These are phyloP conservation scores for Agonopterix subpropinquella DNA, from an alignment of 2,888 invertebrate genomes.

Conservation along the genomic window DNA sequence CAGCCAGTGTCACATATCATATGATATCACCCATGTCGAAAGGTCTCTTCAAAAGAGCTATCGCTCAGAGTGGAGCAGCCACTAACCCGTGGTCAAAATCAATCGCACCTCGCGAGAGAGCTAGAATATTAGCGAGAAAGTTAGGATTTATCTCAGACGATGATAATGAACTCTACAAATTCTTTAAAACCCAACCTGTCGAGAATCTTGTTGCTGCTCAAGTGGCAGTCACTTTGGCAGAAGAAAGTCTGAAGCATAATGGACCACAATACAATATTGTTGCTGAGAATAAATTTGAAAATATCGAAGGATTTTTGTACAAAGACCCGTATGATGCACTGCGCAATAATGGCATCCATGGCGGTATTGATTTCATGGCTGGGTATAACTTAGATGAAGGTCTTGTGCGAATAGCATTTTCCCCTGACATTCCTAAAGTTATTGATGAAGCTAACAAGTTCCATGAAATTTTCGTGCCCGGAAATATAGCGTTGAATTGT, in stretches of 20 bases:
- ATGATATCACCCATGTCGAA: slow-evolving; percentile 46
- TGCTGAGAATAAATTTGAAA: slow-evolving; percentile 1
- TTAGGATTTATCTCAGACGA: slow-evolving; percentile 31
- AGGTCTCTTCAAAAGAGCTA: slow-evolving; percentile 54
- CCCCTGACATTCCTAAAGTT: slow-evolving; percentile 13
- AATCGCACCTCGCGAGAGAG: slow-evolving; percentile 47
- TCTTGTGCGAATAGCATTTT: background rate
- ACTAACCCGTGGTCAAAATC: slow-evolving; percentile 64
- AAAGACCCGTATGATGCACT: slow-evolving; percentile 34
- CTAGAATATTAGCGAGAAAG: slow-evolving; percentile 27
- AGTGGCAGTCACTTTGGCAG: slow-evolving; percentile 7
- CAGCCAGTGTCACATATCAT: slow-evolving; percentile 28
- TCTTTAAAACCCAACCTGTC: slow-evolving; percentile 16
- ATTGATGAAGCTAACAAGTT: slow-evolving; percentile 27
- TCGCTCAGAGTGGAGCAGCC: slow-evolving; percentile 81
- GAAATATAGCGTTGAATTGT: slow-evolving; percentile 22
- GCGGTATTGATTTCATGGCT: slow-evolving; percentile 76
- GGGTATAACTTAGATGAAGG: slow-evolving; percentile 83
- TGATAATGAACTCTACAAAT: slow-evolving; percentile 24
- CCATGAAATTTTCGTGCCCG: slow-evolving; percentile 36
- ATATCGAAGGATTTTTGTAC: slow-evolving; percentile 24
- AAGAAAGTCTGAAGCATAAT: slow-evolving; percentile 10
- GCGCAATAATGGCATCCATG: slow-evolving; percentile 49
- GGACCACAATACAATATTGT: slow-evolving; percentile 24
- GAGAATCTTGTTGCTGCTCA: slow-evolving; percentile 8